phyloP scores from a whole-genome alignment of 2,888 invertebrate species.

The Euzophera pinguis region DNA sequence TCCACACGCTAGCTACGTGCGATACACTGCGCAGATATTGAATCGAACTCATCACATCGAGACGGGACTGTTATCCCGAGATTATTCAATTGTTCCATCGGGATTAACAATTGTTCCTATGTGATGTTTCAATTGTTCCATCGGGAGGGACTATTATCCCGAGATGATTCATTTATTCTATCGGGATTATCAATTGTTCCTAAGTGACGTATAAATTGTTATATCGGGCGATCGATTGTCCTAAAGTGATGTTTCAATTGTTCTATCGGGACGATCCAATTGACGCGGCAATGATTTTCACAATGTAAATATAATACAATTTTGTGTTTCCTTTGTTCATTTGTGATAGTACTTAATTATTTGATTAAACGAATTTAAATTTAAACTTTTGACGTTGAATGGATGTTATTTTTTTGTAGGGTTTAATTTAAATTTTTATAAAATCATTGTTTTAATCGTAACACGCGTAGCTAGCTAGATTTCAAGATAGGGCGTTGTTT shows the following conservation, averaged over 20 bases:
- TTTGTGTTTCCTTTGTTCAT: constrained; percentile 4
- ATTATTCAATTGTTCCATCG: too few species aligned
- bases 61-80: too few species aligned
- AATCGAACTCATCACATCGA: too few species aligned
- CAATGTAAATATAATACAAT: constrained; percentile 13
- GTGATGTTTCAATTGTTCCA: too few species aligned
- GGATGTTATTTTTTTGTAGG: neutral
- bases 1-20: constrained; percentile 13
- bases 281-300: constrained; percentile 12
- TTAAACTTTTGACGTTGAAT: neutral
- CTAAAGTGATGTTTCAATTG: too few species aligned
- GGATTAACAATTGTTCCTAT: too few species aligned
- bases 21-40: constrained; percentile 12
- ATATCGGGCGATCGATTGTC: too few species aligned
- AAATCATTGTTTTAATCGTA: neutral
- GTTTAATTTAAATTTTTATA: neutral
- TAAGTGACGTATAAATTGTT: too few species aligned
- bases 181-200: too few species aligned
- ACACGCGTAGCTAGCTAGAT: neutral
- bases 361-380: neutral
- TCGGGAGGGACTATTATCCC: too few species aligned
- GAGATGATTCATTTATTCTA: too few species aligned
- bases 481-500: neutral
- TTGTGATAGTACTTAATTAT: neutral
- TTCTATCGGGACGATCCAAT: constrained; percentile 5